Evolutionary conservation across 2,113 vertebrate genomes (phyloP), one percentile per base, ranked within the genome.

Genomic region (Oncorhynchus tshawytscha): DNA sequence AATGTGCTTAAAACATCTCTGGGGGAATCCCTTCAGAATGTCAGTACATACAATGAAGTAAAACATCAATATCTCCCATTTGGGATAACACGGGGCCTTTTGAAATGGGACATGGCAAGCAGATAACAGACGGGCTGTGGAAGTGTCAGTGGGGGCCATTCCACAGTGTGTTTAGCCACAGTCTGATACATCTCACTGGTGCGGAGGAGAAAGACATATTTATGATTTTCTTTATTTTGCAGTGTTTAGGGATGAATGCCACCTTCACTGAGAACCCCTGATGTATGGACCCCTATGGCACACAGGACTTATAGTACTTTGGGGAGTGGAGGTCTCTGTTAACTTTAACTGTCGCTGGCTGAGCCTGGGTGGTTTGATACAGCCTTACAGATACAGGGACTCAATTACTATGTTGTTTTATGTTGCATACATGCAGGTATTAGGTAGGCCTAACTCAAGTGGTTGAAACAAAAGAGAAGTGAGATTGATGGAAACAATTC

Each of bases 31-130:
- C 51, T 75, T 74, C 70, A 13, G 49, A 54, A 54, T 54, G 16
- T 16, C 15, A 54, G 13, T 54, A 54, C 18, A 29, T 67, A 49
- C 71, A 66, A 70, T 82, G 0, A 54, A 4, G 15, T 6, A 22
- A 74, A 68, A 78, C 73, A 84, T 79, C 51, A 78, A 77, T 81
- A 76, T 84, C 73, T 60, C 73, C 72, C 11, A 65, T 11, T 81
- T 76, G 73, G 60, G 22, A 70, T 70, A 76, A 64, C 77, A 39
- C 67, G 16, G 54, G 45, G 69, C 62, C 29, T 69, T 85, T 73
- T 76, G 72, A 82, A 88, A 86, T 86, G 76, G 69, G 74, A 82
- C 71, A 60, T 73, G 81, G 82, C 84, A 82, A 79, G 73, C 81
- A 81, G 59, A 62, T 62, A 62, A 20, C 9, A 62, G 81, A 54